A percentile compares a stretch with the other conserved stretches of the same genome.
These are phyloP conservation scores for Coendou prehensilis DNA, from an alignment of 2,797 vertebrate species.

Conservation along the genomic window DNA sequence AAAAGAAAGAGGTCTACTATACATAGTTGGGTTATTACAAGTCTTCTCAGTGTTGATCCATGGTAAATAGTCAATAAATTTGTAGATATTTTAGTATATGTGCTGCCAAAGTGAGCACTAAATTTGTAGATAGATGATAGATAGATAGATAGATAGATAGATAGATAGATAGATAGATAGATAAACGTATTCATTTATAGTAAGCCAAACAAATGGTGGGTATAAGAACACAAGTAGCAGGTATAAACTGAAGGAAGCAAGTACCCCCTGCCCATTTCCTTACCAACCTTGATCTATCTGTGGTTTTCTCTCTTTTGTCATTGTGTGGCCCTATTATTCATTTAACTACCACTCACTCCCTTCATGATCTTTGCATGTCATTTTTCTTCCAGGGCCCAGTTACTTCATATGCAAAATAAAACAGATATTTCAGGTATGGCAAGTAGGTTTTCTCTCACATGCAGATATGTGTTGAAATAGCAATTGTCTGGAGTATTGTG, in stretches of 20 bases:
- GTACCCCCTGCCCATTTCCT: not conserved
- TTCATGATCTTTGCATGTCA: not conserved
- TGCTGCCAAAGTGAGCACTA: too few relatives aligned
- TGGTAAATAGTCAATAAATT: not conserved
- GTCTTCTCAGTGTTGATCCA: not conserved
- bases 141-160: not conserved
- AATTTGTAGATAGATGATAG: not conserved
- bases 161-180: not conserved
- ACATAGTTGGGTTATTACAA: not conserved
- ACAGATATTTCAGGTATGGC: not conserved
- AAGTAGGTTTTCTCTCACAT: not conserved
- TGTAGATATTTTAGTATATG: not conserved
- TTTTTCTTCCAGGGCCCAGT: not conserved
- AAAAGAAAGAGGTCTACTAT: not conserved
- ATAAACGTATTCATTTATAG: not conserved
- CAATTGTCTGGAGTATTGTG: not conserved
- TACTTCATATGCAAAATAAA: constrained; percentile 24
- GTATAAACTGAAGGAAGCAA: constrained; percentile 7
- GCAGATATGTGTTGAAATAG: not conserved
- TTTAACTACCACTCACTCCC: not conserved
- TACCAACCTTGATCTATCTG: not conserved
- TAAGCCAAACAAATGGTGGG: not conserved
- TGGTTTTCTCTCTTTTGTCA: not conserved
- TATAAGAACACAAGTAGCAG: not conserved
- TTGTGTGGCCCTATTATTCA: not conserved